Percentiles rank a stretch among this genome's conserved stretches.
Conservation (phyloP, 2,797 vertebrate genomes). For the Atherinosoma microstoma region DNA sequence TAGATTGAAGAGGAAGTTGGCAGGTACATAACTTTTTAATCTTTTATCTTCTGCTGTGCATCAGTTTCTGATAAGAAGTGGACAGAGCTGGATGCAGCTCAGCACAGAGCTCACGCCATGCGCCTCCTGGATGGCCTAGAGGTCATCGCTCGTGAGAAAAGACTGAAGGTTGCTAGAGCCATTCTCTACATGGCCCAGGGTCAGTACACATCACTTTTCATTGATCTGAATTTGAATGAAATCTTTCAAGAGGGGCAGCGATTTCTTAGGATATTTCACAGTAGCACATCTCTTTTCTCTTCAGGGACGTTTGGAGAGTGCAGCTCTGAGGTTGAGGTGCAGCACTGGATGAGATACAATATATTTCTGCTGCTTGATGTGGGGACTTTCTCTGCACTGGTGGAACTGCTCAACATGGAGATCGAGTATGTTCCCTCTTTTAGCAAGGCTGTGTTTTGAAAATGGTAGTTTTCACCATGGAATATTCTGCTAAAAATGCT, state of each 20-base stretch:
- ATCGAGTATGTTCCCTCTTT: slow-evolving; percentile 88
- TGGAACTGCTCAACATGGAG: slow-evolving; percentile 99
- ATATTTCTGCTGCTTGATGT: slow-evolving; percentile 94
- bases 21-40: background rate
- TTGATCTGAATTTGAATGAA: background rate
- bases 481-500: background rate
- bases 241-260: background rate
- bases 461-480: background rate
- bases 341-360: slow-evolving; percentile 97
- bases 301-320: slow-evolving; percentile 95
- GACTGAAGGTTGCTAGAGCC: slow-evolving; percentile 91
- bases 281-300: slow-evolving; percentile 1
- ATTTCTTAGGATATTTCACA: background rate
- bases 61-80: slow-evolving; percentile 92
- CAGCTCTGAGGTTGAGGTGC: slow-evolving; percentile 90
- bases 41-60: slow-evolving; percentile 19
- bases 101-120: slow-evolving; percentile 95
- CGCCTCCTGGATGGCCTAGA: slow-evolving; percentile 93
- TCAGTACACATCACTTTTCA: slow-evolving; percentile 45
- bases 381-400: slow-evolving; percentile 93
- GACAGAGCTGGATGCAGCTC: slow-evolving; percentile 89
- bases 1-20: background rate
- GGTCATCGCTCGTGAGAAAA: slow-evolving; percentile 91
- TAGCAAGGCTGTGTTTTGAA: background rate
- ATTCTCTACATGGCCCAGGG: slow-evolving; percentile 98